A percentile compares a stretch with the other conserved stretches of the same genome.
These are phyloP conservation scores for Gracilinanus agilis DNA, from an alignment of 2,113 vertebrate genomes.

Conservation along the genomic window DNA sequence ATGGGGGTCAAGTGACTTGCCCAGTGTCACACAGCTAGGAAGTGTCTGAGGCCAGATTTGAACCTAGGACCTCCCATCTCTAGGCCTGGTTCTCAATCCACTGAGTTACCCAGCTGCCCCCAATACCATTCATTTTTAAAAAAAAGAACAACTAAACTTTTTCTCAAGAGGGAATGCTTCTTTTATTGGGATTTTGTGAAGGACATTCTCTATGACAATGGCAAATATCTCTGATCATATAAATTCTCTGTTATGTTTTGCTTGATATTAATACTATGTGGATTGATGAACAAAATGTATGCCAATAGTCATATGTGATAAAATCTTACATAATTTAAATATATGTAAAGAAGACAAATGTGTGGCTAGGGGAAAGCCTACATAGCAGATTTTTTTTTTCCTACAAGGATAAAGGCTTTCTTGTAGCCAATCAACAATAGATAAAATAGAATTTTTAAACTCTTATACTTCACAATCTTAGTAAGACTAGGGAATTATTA, in stretches of 20 bases:
- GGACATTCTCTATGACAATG: neutral
- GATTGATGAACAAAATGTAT: neutral
- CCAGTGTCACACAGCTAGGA: too few species aligned
- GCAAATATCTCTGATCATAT: neutral
- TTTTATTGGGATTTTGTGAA: neutral
- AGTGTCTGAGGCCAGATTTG: too few species aligned
- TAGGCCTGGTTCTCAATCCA: too few species aligned
- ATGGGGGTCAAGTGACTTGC: too few species aligned
- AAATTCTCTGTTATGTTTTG: neutral
- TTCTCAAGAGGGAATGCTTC: neutral
- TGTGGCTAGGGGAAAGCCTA: neutral
- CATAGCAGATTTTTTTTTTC: neutral
- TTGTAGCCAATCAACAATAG: neutral
- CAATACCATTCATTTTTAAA: neutral
- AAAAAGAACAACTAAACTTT: neutral
- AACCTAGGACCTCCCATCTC: too few species aligned
- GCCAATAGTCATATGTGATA: neutral
- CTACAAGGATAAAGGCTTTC: neutral
- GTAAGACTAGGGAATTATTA: neutral
- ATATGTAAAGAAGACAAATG: neutral
- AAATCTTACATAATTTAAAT: neutral
- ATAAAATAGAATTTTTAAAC: neutral
- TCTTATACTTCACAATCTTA: neutral
- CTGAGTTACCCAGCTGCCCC: too few species aligned
- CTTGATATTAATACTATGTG: neutral